These are phyloP conservation scores for Varecia variegata DNA, from an alignment of 2,797 vertebrate genomes.

Conservation along the genomic window DNA sequence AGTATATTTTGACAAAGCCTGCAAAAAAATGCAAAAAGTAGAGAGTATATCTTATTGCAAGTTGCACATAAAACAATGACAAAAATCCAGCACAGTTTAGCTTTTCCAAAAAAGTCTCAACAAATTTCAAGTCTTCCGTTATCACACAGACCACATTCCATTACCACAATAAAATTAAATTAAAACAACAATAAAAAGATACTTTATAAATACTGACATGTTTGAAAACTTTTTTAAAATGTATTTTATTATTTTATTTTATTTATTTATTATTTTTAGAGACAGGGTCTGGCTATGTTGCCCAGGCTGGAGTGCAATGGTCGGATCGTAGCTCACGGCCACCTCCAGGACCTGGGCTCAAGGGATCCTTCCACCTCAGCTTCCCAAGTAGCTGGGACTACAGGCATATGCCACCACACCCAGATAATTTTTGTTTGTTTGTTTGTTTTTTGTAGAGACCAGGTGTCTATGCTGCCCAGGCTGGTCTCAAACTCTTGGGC, in stretches of 20 bases:
- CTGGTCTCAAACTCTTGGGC: not conserved
- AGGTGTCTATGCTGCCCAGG: not conserved
- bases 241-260: too few species aligned
- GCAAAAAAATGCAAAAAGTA: not conserved
- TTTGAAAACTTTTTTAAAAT: not conserved
- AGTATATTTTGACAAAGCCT: not conserved
- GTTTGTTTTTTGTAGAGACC: too few species aligned
- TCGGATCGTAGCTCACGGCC: not conserved
- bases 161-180: not conserved
- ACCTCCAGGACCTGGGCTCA: not conserved
- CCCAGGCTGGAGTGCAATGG: not conserved
- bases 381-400: not conserved
- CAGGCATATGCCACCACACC: not conserved
- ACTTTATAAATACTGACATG: not conserved
- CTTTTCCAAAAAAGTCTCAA: slow-evolving; percentile 35
- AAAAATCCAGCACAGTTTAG: not conserved
- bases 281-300: not conserved
- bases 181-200: not conserved
- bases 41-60: not conserved
- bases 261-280: not conserved
- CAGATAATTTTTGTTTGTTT: not conserved
- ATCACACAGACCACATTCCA: not conserved
- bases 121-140: not conserved
- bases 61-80: not conserved
- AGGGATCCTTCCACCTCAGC: not conserved